Evolutionary conservation across 2,888 invertebrate genomes (phyloP), one percentile per base, ranked within the genome.

Genomic region (Drosophila tanythrix): DNA sequence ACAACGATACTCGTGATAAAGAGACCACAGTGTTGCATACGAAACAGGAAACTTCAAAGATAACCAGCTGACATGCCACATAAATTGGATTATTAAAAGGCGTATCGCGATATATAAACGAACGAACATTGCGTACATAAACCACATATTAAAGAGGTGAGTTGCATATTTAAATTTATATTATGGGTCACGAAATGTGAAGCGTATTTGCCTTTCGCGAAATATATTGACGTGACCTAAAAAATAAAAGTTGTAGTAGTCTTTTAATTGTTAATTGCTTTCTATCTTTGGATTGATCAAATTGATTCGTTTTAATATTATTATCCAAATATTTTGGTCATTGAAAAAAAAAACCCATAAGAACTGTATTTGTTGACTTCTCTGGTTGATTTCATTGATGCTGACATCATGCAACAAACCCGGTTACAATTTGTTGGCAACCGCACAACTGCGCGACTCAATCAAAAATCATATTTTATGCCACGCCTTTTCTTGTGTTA

Each of bases 41-140:
- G 63, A 71, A 81, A 79, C 76, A 60, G 79, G 76, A 80, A 68
- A 82, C 73, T 77, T 83, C 87, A 87, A 87, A 80, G 87, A 90
- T 88, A 87, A 88, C 90, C 88, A 86, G 89, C 87, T 86, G 90
- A 78, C 82, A 85, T 89, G 90, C 81, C 90, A 88, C 82, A 90
- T 80, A 88, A 86, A 87, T 90, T 86, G 87, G 89, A 90, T 82
- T 90, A 87, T 71, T 88, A 74, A 87, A 72, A 74, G 53, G 71
- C 82, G 70, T 57, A 67, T 50, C 51, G 58, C 70, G 66, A 82
- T 76, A 79, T 52, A 76, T 36, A 79, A 61, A 74, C 68, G 64
- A 72, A 75, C 50, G 46, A 55, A 65, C 67, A 75, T 61, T 55
- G 66, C 55, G 15, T 67, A 74, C 55, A 72, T 57, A 65, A 76